Conservation (phyloP, 2,888 invertebrate genomes). For the Pecten maximus region DNA sequence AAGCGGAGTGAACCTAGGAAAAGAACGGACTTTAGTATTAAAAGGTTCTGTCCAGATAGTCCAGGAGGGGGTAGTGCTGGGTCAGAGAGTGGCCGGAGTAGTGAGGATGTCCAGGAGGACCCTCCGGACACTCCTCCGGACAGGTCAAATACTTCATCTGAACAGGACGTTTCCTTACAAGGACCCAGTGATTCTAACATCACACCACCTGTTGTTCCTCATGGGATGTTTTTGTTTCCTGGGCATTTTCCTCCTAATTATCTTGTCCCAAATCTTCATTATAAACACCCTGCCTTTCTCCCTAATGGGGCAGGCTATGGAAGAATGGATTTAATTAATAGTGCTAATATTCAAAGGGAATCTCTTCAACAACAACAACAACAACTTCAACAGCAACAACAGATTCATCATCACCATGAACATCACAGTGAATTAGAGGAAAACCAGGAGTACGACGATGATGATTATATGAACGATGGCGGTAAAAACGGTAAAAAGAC, state of each 20-base stretch:
- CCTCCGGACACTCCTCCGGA: conserved; percentile 60
- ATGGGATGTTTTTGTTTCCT: conserved; percentile 63
- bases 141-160: conserved; percentile 45
- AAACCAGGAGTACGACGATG: conserved; percentile 44
- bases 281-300: conserved; percentile 57
- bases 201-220: conserved; percentile 55
- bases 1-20: conserved; percentile 87
- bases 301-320: conserved; percentile 50
- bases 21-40: conserved; percentile 77
- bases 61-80: conserved; percentile 68
- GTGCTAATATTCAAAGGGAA: conserved; percentile 8
- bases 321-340: conserved; percentile 44
- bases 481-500: conserved; percentile 64
- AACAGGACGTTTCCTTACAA: conserved; percentile 45
- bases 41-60: conserved; percentile 76
- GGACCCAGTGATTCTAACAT: conserved; percentile 50
- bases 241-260: conserved; percentile 63
- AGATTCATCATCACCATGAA: not conserved
- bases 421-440: conserved; percentile 10
- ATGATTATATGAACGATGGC: conserved; percentile 45
- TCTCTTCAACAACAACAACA: conserved; percentile 41
- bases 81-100: conserved; percentile 71
- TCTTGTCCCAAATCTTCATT: conserved; percentile 67
- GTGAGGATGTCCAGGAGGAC: conserved; percentile 65
- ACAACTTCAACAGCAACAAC: not conserved